phyloP scores from a whole-genome alignment of 2,113 vertebrate species.

The Pampusana beccarii region DNA sequence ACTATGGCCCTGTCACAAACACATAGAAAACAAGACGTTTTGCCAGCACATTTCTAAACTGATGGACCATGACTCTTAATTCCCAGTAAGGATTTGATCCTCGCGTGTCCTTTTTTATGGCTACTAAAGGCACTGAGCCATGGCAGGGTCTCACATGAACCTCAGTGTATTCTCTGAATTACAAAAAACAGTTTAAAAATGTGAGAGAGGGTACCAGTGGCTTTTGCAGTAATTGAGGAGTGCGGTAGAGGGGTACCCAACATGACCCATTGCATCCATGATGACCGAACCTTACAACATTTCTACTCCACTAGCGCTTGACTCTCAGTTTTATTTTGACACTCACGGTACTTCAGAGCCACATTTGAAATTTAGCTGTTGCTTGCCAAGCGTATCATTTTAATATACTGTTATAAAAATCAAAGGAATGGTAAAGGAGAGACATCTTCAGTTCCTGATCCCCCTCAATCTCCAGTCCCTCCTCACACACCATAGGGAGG shows the following conservation, averaged over 20 bases:
- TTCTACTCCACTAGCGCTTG: background rate
- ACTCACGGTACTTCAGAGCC: background rate
- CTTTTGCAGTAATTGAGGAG: background rate
- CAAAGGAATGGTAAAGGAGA: background rate
- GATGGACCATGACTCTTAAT: background rate
- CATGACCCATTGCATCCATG: background rate
- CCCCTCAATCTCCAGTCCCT: background rate
- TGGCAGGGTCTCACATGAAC: background rate
- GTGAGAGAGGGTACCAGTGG: background rate
- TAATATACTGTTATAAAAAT: background rate
- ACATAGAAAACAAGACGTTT: constrained; percentile 25
- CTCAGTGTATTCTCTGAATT: background rate
- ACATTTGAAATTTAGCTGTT: background rate
- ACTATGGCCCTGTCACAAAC: background rate
- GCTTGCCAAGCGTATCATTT: background rate
- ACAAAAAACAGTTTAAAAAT: background rate
- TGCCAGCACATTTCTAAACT: constrained; percentile 8
- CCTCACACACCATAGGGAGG: background rate
- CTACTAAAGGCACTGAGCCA: background rate
- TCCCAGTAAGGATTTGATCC: background rate
- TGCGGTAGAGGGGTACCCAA: background rate
- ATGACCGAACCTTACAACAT: background rate
- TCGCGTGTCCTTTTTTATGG: background rate
- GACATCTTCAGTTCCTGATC: background rate
- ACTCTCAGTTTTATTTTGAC: background rate